Evolutionary conservation across 2,797 vertebrate genomes (phyloP).

Genomic region (Rhadinocentrus ornatus): DNA sequence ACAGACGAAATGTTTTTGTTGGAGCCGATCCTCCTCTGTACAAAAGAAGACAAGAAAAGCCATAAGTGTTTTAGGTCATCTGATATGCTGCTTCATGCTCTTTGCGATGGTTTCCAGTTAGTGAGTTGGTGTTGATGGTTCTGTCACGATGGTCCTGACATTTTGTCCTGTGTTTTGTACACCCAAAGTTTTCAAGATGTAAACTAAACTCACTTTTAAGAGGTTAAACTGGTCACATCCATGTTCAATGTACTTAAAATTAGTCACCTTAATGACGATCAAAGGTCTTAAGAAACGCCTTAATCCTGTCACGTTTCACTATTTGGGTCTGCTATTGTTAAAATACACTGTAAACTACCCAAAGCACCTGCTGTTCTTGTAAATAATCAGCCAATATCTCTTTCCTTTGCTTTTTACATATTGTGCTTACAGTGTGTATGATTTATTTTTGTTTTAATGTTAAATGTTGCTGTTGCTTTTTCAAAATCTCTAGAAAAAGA

Average conservation of each 20-base stretch:
- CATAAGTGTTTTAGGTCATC: conserved; percentile 47
- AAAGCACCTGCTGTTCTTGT: conserved; percentile 59
- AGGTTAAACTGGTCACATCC: conserved; percentile 23
- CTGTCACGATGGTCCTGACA: neutral
- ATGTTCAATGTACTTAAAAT: conserved; percentile 26
- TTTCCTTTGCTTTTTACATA: conserved; percentile 44
- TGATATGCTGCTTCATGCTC: conserved; percentile 10
- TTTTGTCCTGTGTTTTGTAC: conserved; percentile 22
- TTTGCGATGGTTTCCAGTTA: conserved; percentile 14
- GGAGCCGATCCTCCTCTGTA: conserved; percentile 13
- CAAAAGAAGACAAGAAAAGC: conserved; percentile 54
- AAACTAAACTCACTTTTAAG: conserved; percentile 2
- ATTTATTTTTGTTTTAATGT: conserved; percentile 24
- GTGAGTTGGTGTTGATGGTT: conserved; percentile 16
- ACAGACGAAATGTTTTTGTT: conserved; percentile 20
- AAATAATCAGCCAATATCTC: conserved; percentile 29
- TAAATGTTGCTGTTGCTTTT: conserved; percentile 31
- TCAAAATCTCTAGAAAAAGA: conserved; percentile 9
- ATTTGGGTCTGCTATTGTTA: conserved; percentile 54
- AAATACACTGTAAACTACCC: conserved; percentile 65
- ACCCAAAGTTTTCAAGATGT: conserved; percentile 20
- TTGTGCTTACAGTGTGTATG: conserved; percentile 20
- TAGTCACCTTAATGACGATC: conserved; percentile 33
- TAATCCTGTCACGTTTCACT: conserved; percentile 61
- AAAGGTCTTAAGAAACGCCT: conserved; percentile 65